These are phyloP conservation scores for Smutsia gigantea DNA, from an alignment of 2,797 vertebrate genomes.

Conservation along the genomic window DNA sequence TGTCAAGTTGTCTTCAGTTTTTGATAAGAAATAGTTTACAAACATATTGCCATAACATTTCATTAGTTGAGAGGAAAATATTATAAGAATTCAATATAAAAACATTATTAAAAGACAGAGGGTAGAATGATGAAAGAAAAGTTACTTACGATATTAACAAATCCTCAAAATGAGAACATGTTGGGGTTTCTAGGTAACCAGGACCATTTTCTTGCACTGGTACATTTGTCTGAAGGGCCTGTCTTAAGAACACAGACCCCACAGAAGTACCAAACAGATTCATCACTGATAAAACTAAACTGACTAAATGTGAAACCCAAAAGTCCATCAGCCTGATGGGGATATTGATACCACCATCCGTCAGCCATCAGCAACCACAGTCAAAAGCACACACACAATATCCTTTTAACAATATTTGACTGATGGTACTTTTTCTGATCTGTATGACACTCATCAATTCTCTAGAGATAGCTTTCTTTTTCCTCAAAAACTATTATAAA, in stretches of 20 bases:
- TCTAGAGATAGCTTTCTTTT: neutral
- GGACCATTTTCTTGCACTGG: neutral
- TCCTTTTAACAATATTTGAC: neutral
- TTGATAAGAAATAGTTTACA: neutral
- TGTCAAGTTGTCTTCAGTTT: neutral
- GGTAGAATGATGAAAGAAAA: neutral
- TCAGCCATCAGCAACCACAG: neutral
- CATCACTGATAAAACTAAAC: constrained; percentile 33
- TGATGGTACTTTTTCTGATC: neutral
- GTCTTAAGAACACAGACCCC: neutral
- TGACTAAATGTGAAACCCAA: neutral
- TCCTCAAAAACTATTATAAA: neutral
- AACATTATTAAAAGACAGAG: neutral
- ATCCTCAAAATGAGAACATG: neutral
- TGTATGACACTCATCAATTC: neutral
- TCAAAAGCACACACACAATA: neutral
- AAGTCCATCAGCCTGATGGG: neutral
- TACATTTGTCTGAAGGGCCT: neutral
- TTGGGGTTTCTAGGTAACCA: neutral
- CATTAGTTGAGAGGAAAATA: constrained; percentile 8
- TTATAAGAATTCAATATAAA: constrained; percentile 25
- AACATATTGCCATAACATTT: neutral
- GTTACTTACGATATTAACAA: neutral
- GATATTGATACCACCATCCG: neutral
- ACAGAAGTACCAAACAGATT: neutral